Percentiles rank a stretch among this genome's conserved stretches.
Conservation (phyloP, 2,113 vertebrate genomes). For the Chaetodon trifascialis region DNA sequence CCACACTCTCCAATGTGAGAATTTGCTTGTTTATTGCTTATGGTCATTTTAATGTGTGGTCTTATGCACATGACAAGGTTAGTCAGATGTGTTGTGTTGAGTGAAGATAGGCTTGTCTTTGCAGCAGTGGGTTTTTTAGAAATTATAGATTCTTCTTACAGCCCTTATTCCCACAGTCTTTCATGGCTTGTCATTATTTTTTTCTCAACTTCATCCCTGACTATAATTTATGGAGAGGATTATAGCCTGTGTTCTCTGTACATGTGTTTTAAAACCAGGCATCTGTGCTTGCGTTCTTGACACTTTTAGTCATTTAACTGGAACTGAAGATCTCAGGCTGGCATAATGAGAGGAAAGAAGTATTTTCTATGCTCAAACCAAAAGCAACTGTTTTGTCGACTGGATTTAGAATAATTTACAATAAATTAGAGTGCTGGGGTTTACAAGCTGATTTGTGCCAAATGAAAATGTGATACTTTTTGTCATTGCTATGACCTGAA, state of each 20-base stretch:
- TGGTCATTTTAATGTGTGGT: background rate
- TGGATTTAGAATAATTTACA: background rate
- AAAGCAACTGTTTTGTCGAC: background rate
- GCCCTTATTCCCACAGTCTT: background rate
- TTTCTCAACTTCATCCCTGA: background rate
- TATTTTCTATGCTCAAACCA: too few species aligned
- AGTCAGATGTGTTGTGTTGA: background rate
- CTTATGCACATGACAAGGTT: background rate
- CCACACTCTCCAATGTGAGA: too few species aligned
- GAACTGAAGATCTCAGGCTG: background rate
- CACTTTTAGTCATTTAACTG: background rate
- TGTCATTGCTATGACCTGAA: background rate
- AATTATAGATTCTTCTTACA: background rate
- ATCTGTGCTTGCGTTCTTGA: background rate
- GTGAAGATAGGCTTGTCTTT: background rate
- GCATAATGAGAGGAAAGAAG: too few species aligned
- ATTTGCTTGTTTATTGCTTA: background rate
- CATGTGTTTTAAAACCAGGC: background rate
- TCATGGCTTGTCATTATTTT: background rate
- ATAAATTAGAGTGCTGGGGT: background rate
- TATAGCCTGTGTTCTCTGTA: background rate
- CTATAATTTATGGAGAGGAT: constrained; percentile 9
- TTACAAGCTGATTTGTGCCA: constrained; percentile 6
- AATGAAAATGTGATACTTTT: background rate
- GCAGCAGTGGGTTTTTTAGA: background rate